These are phyloP conservation scores for Tiliacea citrago DNA, from an alignment of 2,888 invertebrate species.

Conservation along the genomic window DNA sequence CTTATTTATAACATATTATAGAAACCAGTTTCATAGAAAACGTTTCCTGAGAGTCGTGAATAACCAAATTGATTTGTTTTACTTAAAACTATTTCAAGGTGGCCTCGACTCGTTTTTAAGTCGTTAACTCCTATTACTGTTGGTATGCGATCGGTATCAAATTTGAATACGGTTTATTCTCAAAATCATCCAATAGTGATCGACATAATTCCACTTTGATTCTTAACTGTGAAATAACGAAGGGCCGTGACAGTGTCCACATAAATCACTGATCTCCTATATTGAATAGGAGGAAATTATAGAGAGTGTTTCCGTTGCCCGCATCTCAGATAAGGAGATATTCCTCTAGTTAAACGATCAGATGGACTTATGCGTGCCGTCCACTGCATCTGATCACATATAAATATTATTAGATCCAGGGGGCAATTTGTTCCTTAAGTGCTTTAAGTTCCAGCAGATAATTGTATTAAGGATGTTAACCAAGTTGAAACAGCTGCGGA, in stretches of 20 bases:
- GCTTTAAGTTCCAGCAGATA: conserved; percentile 45
- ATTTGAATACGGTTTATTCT: conserved; percentile 44
- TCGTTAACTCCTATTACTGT: conserved; percentile 64
- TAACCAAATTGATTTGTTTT: conserved; percentile 64
- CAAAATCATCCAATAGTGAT: conserved; percentile 46
- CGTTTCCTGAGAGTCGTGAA: conserved; percentile 51
- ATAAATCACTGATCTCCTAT: conserved; percentile 82
- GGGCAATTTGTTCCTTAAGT: conserved; percentile 57
- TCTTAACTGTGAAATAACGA: conserved; percentile 70
- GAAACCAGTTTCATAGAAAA: conserved; percentile 50
- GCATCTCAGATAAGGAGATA: conserved; percentile 81
- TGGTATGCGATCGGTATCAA: conserved; percentile 61
- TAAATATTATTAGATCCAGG: conserved; percentile 64
- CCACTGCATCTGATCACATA: conserved; percentile 62
- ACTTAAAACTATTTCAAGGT: conserved; percentile 67
- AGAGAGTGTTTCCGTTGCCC: conserved; percentile 84
- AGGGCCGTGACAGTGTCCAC: conserved; percentile 76
- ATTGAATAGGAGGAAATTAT: conserved; percentile 83
- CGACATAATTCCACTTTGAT: conserved; percentile 52
- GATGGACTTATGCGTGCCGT: conserved; percentile 63
- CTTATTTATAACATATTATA: conserved; percentile 57
- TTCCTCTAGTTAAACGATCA: conserved; percentile 70
- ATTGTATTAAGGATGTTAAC: conserved; percentile 48
- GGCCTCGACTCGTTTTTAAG: conserved; percentile 60
- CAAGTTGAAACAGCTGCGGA: conserved; percentile 31